These are phyloP conservation scores for Myzus persicae DNA, from an alignment of 1,140 invertebrate species.

Conservation along the genomic window DNA sequence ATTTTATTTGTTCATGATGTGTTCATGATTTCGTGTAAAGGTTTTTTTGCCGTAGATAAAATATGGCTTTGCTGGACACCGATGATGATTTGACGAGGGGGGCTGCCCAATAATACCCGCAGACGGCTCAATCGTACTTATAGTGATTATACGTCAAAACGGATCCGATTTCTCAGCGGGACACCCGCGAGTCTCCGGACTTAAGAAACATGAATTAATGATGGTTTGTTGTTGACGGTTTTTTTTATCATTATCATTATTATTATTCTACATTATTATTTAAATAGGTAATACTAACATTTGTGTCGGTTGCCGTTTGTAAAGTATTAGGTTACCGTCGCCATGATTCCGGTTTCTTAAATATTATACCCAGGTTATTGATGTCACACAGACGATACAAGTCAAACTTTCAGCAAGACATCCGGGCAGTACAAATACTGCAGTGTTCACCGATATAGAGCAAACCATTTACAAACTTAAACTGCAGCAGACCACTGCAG, in stretches of 20 bases:
- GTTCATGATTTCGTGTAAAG: too few species aligned
- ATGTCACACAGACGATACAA: neutral
- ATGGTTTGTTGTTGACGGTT: constrained; percentile 20
- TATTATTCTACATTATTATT: neutral
- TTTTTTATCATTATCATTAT: neutral
- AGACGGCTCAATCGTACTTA: constrained; percentile 40
- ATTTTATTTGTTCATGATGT: neutral
- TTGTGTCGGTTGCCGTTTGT: constrained; percentile 30
- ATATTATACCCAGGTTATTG: neutral
- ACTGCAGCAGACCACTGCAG: too few species aligned
- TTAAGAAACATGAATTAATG: constrained; percentile 33
- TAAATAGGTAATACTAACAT: constrained; percentile 39
- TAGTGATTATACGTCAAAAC: neutral
- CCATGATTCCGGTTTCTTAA: neutral
- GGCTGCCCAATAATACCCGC: neutral
- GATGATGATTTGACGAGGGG: neutral
- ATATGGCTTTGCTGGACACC: too few species aligned
- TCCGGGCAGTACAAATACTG: too few species aligned
- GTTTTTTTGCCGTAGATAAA: neutral
- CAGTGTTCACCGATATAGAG: too few species aligned
- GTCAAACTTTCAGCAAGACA: neutral
- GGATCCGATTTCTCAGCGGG: constrained; percentile 48
- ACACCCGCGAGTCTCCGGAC: neutral
- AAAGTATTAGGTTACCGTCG: constrained; percentile 24
- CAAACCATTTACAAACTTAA: too few species aligned